phyloP scores from a whole-genome alignment of 2,113 vertebrate species.

The Thamnaconus septentrionalis region DNA sequence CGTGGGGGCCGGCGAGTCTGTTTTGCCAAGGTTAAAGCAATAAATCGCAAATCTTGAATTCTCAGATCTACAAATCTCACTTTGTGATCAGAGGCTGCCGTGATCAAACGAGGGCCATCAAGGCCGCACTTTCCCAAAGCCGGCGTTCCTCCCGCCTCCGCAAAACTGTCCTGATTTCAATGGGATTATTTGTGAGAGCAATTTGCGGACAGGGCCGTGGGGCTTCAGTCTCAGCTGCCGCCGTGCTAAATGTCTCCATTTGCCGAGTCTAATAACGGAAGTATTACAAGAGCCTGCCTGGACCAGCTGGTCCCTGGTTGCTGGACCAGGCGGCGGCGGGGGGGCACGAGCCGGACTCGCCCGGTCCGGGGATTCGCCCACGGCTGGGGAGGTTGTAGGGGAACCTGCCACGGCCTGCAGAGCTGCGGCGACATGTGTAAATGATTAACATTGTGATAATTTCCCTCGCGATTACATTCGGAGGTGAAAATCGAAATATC shows the following conservation, averaged over 20 bases:
- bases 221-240: slow-evolving; percentile 61
- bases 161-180: slow-evolving; percentile 27
- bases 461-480: too few relatives aligned
- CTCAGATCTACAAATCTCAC: too few relatives aligned
- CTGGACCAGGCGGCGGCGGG: slow-evolving; percentile 4
- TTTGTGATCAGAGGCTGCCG: too few relatives aligned
- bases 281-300: slow-evolving; percentile 33
- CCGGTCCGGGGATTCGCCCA: slow-evolving; percentile 38
- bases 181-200: slow-evolving; percentile 54
- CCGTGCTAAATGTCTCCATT: slow-evolving; percentile 62
- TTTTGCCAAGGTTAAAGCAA: not conserved
- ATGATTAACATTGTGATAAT: slow-evolving; percentile 9
- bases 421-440: slow-evolving; percentile 36
- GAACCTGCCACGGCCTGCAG: slow-evolving; percentile 25
- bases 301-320: slow-evolving; percentile 56
- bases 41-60: too few relatives aligned
- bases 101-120: too few relatives aligned
- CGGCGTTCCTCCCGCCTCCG: too few relatives aligned
- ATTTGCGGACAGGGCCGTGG: slow-evolving; percentile 59
- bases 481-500: too few relatives aligned
- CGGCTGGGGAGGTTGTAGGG: not conserved
- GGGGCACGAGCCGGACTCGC: slow-evolving; percentile 35
- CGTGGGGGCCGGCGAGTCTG: not conserved
- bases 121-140: too few relatives aligned
- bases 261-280: slow-evolving; percentile 59